Evolutionary conservation across 2,113 vertebrate genomes (phyloP), one percentile per base, ranked within the genome.

Genomic region (Motacilla alba): DNA sequence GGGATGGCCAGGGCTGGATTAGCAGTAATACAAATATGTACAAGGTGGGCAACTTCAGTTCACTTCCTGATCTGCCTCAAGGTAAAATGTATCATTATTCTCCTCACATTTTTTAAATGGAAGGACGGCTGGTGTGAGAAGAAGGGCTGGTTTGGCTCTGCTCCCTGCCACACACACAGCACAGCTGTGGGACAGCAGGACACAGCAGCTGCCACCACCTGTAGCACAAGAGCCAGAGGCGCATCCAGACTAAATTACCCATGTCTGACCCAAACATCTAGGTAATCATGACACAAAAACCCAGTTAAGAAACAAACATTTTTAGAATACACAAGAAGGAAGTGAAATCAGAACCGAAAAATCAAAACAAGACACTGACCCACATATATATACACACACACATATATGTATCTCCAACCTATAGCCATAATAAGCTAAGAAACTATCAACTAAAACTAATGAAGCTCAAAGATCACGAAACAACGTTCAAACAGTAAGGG

Each of bases 51-150:
- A 84, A 13, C 58, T 47, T 37, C 49, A 41, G 64, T 7, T 13
- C 41, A 13, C 27, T 62, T 67, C n/a, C 31, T 27, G 10, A 59
- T 37, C 53, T 64, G 28, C 53, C 68, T 68, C 39, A 30, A 66
- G 18, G n/a, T 19, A 62, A 62, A 67, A 41, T 2, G 10, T 3
- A 31, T 17, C 28, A 24, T 23, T 63, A 26, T 30, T 37, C 39
- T 76, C 20, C 20, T 75, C 26, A 15, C 11, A 1, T 14, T 41
- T 66, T 64, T 78, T 14, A 30, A 37, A 30, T 49, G 46, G 75
- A 77, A 47, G 9, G 49, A 60, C 1, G 0, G 0, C 33, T 56
- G 30, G 7, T 47, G 19, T 39, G 11, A 55, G 39, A 55, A 64
- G 44, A 50, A 64, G 53, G 56, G 39, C 15, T 39, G 24, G 7